Base-by-base conservation (phyloP, 1,140 invertebrate species). In the Drosophila subpulchrella region DNA sequence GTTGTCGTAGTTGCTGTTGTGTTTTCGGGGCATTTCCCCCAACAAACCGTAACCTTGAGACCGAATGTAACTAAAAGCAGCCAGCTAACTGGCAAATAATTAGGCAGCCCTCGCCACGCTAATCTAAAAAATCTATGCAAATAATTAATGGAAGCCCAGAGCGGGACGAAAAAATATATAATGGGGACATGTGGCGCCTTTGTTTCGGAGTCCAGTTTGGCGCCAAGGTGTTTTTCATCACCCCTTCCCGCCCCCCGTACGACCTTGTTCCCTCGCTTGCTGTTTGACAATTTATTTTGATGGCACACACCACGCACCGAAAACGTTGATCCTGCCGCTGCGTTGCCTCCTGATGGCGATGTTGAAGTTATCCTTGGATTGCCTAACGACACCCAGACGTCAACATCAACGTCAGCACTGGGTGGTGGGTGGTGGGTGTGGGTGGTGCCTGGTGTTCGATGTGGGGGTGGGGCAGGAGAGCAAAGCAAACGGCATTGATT, bases 221-320 rank as follows among this genome's bases (percentile, higher is more conserved):
- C 70, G 70, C 71, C 58, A 74, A 75, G 74, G 57, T 77, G 66
- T 72, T 70, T 50, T 41, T 34, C 66, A 48, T 51, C 24, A 38
- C n/a, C n/a, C n/a, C n/a, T n/a, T n/a, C n/a, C n/a, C n/a, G n/a
- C n/a, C n/a, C n/a, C n/a, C n/a, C n/a, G n/a, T n/a, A n/a, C n/a
- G 66, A 38, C 68, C 66, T 58, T 71, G 67, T 30, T 57, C 56
- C 63, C 65, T 20, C 73, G 74, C 70, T 85, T 77, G 81, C 84
- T 74, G 77, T 81, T 85, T 85, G 81, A 85, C 81, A 81, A 85
- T 85, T 85, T 85, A 85, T 85, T 85, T 85, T 85, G 81, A 85
- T 85, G 74, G 78, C 68, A 55, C 68, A 70, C 60, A 81, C 71
- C 81, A 85, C 77, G 78, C 81, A 85, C 81, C 56, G 36, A 51